phyloP scores from a whole-genome alignment of 2,113 vertebrate species.

The Hucho hucho region DNA sequence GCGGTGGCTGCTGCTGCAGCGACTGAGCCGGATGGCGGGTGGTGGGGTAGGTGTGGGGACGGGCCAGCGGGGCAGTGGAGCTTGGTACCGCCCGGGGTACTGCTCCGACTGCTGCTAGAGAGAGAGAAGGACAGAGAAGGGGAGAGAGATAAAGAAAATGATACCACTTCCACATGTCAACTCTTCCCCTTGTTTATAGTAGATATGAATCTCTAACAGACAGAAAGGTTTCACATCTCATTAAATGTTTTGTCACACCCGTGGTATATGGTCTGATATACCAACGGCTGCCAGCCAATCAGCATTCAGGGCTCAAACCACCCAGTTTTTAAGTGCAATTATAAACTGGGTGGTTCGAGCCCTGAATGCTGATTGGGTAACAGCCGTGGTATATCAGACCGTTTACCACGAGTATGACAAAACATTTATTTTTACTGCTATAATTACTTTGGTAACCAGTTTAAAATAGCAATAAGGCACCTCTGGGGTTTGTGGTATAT shows the following conservation, averaged over 20 bases:
- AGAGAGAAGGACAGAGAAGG: slow-evolving; percentile 31
- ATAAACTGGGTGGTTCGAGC: too few relatives aligned
- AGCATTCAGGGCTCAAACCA: too few relatives aligned
- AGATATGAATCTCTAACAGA: background rate
- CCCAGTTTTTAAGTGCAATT: too few relatives aligned
- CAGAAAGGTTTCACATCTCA: background rate
- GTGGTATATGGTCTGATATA: too few relatives aligned
- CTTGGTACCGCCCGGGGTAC: slow-evolving; percentile 84
- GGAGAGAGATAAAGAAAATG: background rate
- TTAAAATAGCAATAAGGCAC: too few relatives aligned
- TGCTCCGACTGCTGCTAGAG: slow-evolving; percentile 92
- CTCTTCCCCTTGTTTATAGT: background rate
- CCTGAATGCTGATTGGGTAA: too few relatives aligned
- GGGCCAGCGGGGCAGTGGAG: slow-evolving; percentile 72
- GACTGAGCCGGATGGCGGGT: slow-evolving; percentile 63
- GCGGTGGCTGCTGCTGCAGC: slow-evolving; percentile 73
- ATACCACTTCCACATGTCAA: background rate
- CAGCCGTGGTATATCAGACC: too few relatives aligned
- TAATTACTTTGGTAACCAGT: too few relatives aligned
- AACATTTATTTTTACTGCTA: too few relatives aligned
- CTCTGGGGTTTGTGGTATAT: too few relatives aligned
- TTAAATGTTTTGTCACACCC: slow-evolving; percentile 26
- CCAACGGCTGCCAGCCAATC: too few relatives aligned
- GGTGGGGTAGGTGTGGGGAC: slow-evolving; percentile 81
- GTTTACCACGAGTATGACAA: too few relatives aligned